Percentiles rank a stretch among this genome's conserved stretches.
phyloP scores from a whole-genome alignment of 2,797 vertebrate species.

The Lepilemur septentrionalis region DNA sequence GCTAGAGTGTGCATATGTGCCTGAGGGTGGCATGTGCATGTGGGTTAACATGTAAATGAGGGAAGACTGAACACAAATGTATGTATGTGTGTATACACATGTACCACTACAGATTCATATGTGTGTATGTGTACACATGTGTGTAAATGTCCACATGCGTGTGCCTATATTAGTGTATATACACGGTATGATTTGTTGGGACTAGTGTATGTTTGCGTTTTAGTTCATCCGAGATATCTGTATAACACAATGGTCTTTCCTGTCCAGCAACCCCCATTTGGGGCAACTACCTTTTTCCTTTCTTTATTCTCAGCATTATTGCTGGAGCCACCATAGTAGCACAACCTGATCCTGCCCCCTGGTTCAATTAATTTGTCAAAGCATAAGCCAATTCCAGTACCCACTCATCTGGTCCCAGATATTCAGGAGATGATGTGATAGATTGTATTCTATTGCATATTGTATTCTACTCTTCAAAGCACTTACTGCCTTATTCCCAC shows the following conservation, averaged over 20 bases:
- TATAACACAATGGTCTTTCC: not conserved
- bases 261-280: not conserved
- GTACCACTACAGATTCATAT: not conserved
- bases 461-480: not conserved
- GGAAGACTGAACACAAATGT: not conserved
- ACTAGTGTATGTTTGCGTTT: not conserved
- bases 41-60: conserved; percentile 70
- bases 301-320: not conserved
- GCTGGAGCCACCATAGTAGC: not conserved
- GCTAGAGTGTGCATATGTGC: conserved; percentile 65
- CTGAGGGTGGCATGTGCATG: conserved; percentile 59
- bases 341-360: not conserved
- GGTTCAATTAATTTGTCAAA: not conserved
- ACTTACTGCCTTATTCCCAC: not conserved
- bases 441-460: not conserved
- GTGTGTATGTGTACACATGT: not conserved
- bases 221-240: not conserved
- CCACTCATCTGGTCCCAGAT: not conserved
- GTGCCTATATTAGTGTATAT: not conserved
- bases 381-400: not conserved
- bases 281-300: not conserved
- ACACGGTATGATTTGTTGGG: not conserved
- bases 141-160: not conserved
- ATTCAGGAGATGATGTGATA: not conserved
- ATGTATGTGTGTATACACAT: not conserved